Base-by-base conservation (phyloP, 2,888 invertebrate species). In the Mimas tiliae region DNA sequence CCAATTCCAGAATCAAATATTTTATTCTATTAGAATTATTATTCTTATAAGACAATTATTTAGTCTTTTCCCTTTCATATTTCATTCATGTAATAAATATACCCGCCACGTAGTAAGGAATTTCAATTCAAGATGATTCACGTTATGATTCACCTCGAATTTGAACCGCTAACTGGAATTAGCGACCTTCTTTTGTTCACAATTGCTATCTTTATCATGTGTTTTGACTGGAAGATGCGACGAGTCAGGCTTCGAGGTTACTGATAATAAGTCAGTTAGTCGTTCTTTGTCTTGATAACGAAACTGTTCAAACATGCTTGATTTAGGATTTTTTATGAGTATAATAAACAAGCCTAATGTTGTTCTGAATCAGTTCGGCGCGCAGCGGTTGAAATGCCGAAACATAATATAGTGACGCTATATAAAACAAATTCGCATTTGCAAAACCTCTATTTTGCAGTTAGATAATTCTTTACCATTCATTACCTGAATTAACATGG, bases 51-150 rank as follows among this genome's bases (percentile, higher is more conserved):
- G n/a, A n/a, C n/a, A n/a, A n/a, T n/a, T 3, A 27, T 27, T 27
- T 4, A 3, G 27, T 1, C 16, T 6, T 9, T 14, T 33, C 4
- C 14, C 14, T 53, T 6, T 53, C 7, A 8, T 19, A 34, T 34
- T 53, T 53, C n/a, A 53, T 33, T 52, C 6, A 6, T 38, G 19
- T 58, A 38, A 19, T 42, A 58, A 19, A 58, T 33, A 52, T 12
- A 42, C 33, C 42, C 0, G 34, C 16, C 38, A 19, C 19, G 38
- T 9, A 38, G 16, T 58, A 9, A 42, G 42, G 12, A 12, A 34
- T 38, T 53, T 53, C 34, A 14, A n/a, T 53, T 53, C 34, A 14
- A n/a, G 7, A 38, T 55, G 34, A 55, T 55, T 55, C 55, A 50
- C 9, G n/a, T 21, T 12, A 51, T 51, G 51, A 51, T 51, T 51